phyloP scores from a whole-genome alignment of 2,888 invertebrate species.

The Amiota minor region DNA sequence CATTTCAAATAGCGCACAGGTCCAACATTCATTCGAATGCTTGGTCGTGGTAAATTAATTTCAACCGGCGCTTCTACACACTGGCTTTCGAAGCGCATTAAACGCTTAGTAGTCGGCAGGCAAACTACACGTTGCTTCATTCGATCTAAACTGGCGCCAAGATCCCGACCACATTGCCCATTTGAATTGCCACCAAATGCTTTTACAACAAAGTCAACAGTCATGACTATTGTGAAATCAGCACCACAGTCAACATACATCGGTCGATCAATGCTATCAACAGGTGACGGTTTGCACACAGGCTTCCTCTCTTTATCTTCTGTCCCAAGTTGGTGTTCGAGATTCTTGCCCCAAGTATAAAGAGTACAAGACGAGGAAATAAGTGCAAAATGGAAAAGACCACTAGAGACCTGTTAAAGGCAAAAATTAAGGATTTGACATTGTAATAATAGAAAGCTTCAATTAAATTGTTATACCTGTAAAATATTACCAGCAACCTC shows the following conservation, averaged over 20 bases:
- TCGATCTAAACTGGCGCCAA: constrained; percentile 69
- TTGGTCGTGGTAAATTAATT: constrained; percentile 71
- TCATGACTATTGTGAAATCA: constrained; percentile 73
- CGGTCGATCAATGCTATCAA: constrained; percentile 70
- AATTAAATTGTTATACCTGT: constrained; percentile 74
- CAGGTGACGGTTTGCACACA: constrained; percentile 67
- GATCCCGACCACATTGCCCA: constrained; percentile 73
- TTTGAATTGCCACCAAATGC: constrained; percentile 73
- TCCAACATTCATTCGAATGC: constrained; percentile 68
- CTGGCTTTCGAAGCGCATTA: constrained; percentile 73
- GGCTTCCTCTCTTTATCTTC: constrained; percentile 72
- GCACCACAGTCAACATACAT: constrained; percentile 73
- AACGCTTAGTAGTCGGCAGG: constrained; percentile 71
- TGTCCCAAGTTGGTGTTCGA: constrained; percentile 89
- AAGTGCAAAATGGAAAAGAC: constrained; percentile 88
- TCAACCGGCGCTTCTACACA: constrained; percentile 72
- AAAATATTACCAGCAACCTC: constrained; percentile 78
- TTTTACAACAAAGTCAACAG: constrained; percentile 70
- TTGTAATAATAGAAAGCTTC: constrained; percentile 25
- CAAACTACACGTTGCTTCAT: constrained; percentile 71
- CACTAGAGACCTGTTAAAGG: constrained; percentile 77
- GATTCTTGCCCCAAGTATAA: constrained; percentile 90
- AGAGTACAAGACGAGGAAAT: constrained; percentile 81
- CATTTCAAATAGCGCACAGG: constrained; percentile 72
- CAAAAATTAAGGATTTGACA: background rate